Conservation (phyloP, 2,888 invertebrate genomes). For the Drosophila diplacantha region DNA sequence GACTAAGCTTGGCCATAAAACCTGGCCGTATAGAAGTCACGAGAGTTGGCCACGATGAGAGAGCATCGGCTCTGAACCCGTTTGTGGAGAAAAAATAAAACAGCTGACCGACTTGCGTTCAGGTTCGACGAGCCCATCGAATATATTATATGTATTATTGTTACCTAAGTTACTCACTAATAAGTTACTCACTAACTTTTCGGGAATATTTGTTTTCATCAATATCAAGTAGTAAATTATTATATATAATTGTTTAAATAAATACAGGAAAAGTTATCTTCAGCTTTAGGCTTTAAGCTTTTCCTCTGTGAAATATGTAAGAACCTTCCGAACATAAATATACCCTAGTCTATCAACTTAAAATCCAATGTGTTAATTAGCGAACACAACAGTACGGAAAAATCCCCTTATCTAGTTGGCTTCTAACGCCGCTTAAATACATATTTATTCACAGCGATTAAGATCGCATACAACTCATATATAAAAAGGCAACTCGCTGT, state of each 20-base stretch:
- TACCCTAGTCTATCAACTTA: neutral
- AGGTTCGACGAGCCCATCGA: constrained; percentile 21
- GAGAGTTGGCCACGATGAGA: constrained; percentile 1
- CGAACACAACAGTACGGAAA: constrained; percentile 3
- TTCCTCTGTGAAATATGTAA: neutral
- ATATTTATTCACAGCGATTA: neutral
- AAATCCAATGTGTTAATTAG: constrained; percentile 8
- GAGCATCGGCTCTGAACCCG: constrained; percentile 20
- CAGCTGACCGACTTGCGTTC: constrained; percentile 38
- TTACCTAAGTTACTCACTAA: neutral
- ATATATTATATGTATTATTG: neutral
- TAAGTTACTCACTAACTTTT: neutral
- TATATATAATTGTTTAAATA: neutral
- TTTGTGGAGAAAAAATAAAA: constrained; percentile 10
- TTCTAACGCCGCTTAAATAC: constrained; percentile 1
- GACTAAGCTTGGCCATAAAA: constrained; percentile 10
- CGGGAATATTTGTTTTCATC: neutral
- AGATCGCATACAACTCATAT: constrained; percentile 6
- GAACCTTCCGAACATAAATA: neutral
- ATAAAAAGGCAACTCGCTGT: constrained; percentile 23
- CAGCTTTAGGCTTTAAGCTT: too few relatives aligned
- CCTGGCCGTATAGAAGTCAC: constrained; percentile 5
- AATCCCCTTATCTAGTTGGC: constrained; percentile 13
- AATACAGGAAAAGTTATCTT: neutral
- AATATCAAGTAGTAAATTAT: neutral